phyloP scores from a whole-genome alignment of 37 sponge, comb jelly and placozoan species.

The Agelas oroides region DNA sequence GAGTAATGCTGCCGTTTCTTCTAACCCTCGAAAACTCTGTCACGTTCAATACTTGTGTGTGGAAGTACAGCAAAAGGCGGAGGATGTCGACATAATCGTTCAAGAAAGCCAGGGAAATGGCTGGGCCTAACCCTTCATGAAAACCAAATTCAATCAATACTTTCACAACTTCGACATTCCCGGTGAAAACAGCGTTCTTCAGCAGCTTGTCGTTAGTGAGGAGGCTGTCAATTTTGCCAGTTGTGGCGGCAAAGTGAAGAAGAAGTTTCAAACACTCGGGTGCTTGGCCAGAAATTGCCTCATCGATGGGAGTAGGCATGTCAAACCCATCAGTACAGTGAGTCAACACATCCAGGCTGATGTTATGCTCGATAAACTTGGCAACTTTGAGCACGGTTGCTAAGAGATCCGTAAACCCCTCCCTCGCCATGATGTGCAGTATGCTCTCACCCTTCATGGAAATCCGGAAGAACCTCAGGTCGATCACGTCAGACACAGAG shows the following conservation, averaged over 20 bases:
- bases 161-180: conserved; percentile 27
- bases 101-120: conserved; percentile 31
- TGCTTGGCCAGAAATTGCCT: conserved; percentile 28
- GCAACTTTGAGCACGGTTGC: conserved; percentile 41
- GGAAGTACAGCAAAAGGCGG: conserved; percentile 52
- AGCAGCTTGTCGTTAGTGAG: conserved; percentile 27
- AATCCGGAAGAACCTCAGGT: conserved; percentile 33
- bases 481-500: background rate
- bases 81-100: conserved; percentile 14
- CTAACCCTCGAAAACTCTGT: conserved; percentile 12
- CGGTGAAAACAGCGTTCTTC: conserved; percentile 34
- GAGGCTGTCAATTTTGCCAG: conserved; percentile 7
- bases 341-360: conserved; percentile 24
- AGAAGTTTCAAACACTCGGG: conserved; percentile 51
- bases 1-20: background rate
- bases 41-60: conserved; percentile 51
- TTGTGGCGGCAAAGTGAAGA: conserved; percentile 7
- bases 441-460: conserved; percentile 42
- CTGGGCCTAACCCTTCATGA: conserved; percentile 22
- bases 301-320: conserved; percentile 36
- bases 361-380: conserved; percentile 2
- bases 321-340: conserved; percentile 8
- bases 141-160: conserved; percentile 61
- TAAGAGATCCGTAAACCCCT: conserved; percentile 50
- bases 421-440: conserved; percentile 56